Evolutionary conservation across 1,140 invertebrate genomes (phyloP).

Genomic region (Rhynchophorus ferrugineus): DNA sequence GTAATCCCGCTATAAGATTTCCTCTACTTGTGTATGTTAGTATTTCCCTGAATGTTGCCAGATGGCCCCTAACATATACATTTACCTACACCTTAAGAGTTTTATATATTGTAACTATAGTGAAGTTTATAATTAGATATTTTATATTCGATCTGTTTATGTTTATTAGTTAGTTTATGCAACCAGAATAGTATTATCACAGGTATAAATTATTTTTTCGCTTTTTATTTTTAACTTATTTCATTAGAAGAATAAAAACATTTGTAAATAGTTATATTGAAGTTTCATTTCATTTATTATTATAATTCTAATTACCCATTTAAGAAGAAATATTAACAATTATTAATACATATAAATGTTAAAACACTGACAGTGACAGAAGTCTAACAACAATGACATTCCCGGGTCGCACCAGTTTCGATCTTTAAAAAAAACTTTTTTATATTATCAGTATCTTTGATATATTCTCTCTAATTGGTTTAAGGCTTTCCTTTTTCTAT

Average conservation of each 20-base stretch:
- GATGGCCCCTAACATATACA: constrained; percentile 40
- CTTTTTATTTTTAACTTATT: constrained; percentile 19
- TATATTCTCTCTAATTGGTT: no score
- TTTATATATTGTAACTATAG: constrained; percentile 37
- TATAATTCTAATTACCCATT: no score
- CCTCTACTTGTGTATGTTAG: constrained; percentile 39
- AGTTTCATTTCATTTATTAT: constrained; percentile 4
- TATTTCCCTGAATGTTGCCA: constrained; percentile 37
- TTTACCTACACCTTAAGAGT: constrained; percentile 37
- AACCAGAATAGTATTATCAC: constrained; percentile 14
- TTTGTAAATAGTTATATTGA: constrained; percentile 10
- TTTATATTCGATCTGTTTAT: constrained; percentile 27
- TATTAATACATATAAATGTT: no score
- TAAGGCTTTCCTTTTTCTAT: no score
- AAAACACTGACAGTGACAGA: no score
- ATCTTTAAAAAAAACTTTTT: no score
- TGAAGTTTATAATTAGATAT: constrained; percentile 33
- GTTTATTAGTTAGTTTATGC: constrained; percentile 27
- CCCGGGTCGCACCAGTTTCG: no score
- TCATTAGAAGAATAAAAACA: constrained; percentile 19
- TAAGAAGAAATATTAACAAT: no score
- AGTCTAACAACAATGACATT: no score
- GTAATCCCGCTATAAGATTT: constrained; percentile 24
- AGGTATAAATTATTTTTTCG: constrained; percentile 9
- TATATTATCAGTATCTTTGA: no score